A percentile compares a stretch with the other conserved stretches of the same genome.
Evolutionary conservation across 2,888 invertebrate species (phyloP).

Genomic region (Nephrotoma flavescens): DNA sequence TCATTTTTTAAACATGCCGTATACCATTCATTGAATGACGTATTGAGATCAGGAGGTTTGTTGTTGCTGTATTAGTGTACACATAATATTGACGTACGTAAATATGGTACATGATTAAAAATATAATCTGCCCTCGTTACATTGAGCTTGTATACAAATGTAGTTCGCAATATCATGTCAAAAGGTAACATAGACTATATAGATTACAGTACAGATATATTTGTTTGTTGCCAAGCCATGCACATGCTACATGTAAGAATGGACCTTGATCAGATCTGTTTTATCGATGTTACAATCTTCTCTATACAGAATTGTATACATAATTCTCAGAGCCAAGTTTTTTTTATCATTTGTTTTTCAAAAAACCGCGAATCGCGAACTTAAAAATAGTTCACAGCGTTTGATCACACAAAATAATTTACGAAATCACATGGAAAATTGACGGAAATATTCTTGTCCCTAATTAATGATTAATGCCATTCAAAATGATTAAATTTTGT

Average conservation of each 20-base stretch:
- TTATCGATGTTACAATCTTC: too few species aligned
- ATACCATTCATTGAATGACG: background rate
- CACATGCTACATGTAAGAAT: background rate
- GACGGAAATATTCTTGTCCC: too few species aligned
- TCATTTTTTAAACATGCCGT: background rate
- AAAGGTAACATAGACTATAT: background rate
- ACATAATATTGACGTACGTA: background rate
- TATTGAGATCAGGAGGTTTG: background rate
- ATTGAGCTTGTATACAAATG: background rate
- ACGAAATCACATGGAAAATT: too few species aligned
- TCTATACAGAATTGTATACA: too few species aligned
- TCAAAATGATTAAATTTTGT: too few species aligned
- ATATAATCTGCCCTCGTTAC: background rate
- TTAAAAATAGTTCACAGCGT: too few species aligned
- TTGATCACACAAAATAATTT: too few species aligned
- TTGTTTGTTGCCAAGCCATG: background rate
- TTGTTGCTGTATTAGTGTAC: background rate
- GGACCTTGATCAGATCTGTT: too few species aligned
- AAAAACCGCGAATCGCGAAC: too few species aligned
- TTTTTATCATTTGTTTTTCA: too few species aligned
- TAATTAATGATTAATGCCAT: too few species aligned
- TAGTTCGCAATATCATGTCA: background rate
- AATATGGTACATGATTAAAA: background rate
- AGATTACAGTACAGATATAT: background rate
- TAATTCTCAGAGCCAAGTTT: too few species aligned